phyloP scores from a whole-genome alignment of 2,797 vertebrate species.

The Sebastes cheni region DNA sequence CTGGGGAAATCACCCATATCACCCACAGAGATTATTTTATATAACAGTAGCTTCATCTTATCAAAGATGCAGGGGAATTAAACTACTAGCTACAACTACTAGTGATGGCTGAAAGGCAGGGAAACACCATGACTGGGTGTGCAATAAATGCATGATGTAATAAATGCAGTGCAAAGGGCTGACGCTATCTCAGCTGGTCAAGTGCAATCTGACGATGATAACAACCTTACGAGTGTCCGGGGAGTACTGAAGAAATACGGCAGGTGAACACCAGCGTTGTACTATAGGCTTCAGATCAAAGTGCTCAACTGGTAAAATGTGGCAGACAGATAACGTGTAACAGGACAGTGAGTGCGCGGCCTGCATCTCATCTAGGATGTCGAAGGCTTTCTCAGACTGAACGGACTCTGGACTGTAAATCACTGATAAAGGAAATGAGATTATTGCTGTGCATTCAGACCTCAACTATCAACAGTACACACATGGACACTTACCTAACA shows the following conservation, averaged over 20 bases:
- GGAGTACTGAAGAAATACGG: not conserved
- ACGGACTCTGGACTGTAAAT: constrained; percentile 5
- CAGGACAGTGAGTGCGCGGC: constrained; percentile 7
- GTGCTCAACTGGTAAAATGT: constrained; percentile 1
- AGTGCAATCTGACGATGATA: constrained; percentile 5
- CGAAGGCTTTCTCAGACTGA: not conserved
- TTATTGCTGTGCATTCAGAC: not conserved
- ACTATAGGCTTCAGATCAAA: constrained; percentile 14
- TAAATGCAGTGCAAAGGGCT: constrained; percentile 7
- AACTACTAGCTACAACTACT: not conserved
- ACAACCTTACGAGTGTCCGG: not conserved
- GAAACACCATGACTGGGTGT: not conserved
- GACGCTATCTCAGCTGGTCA: constrained; percentile 3
- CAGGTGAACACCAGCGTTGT: not conserved
- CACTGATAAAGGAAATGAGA: not conserved
- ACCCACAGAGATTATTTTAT: not conserved
- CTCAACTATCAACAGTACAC: not conserved
- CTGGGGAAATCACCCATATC: not conserved
- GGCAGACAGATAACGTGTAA: not conserved
- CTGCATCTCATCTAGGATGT: not conserved
- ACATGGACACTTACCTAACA: not conserved
- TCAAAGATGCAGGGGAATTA: not conserved
- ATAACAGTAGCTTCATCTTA: not conserved
- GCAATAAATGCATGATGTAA: constrained; percentile 27
- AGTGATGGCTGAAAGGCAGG: not conserved